These are phyloP conservation scores for Trematomus loennbergii DNA, from an alignment of 2,113 vertebrate species.

Conservation along the genomic window DNA sequence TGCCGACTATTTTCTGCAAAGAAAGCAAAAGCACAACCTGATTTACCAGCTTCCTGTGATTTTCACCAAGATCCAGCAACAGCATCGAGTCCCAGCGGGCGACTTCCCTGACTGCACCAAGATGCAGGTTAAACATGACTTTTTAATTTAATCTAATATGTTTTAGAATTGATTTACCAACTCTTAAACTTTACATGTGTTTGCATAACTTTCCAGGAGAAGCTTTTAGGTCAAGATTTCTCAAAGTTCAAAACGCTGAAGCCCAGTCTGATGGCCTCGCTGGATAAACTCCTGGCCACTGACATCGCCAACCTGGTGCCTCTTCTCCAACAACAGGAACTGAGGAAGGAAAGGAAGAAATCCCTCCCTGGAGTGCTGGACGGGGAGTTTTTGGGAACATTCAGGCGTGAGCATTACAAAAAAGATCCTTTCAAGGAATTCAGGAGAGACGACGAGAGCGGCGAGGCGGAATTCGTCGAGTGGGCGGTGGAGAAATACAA, in stretches of 20 bases:
- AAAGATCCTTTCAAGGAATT: constrained; percentile 79
- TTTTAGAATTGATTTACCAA: neutral
- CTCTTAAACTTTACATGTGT: constrained; percentile 20
- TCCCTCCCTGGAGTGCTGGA: constrained; percentile 84
- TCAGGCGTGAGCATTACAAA: constrained; percentile 83
- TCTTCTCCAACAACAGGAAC: constrained; percentile 86
- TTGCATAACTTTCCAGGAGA: constrained; percentile 80
- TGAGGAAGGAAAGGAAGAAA: constrained; percentile 78
- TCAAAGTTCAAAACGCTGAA: constrained; percentile 90
- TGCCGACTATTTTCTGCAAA: constrained; percentile 91
- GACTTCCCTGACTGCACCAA: constrained; percentile 92
- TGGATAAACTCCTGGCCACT: constrained; percentile 88
- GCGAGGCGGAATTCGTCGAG: constrained; percentile 79
- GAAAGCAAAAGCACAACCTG: constrained; percentile 91
- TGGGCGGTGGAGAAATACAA: constrained; percentile 92
- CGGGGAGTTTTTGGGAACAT: constrained; percentile 86
- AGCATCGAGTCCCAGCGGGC: constrained; percentile 88
- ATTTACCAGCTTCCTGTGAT: constrained; percentile 89
- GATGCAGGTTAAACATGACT: constrained; percentile 86
- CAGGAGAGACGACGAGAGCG: constrained; percentile 61
- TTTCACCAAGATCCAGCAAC: constrained; percentile 90
- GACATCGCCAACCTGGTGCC: constrained; percentile 92
- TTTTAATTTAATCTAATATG: neutral
- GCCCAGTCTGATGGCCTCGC: constrained; percentile 85
- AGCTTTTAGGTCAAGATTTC: constrained; percentile 89